Conservation (phyloP, 1,140 invertebrate species). For the Saccostrea cuccullata region DNA sequence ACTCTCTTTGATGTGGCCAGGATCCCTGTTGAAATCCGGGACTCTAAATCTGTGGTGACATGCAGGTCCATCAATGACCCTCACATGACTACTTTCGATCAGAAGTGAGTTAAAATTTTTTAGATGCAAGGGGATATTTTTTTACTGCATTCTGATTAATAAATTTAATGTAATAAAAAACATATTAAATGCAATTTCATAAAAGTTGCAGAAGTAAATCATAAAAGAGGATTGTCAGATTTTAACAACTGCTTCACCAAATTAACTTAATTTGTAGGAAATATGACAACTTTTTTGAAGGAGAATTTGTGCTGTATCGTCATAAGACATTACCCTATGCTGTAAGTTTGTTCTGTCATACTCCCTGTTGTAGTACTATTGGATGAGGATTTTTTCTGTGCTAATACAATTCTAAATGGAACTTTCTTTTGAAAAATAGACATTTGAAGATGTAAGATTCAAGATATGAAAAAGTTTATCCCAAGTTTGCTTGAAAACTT, state of each 20-base stretch:
- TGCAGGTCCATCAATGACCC: constrained; percentile 72
- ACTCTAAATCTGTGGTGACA: constrained; percentile 60
- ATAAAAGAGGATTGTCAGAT: too few relatives aligned
- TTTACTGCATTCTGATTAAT: too few relatives aligned
- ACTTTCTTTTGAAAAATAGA: too few relatives aligned
- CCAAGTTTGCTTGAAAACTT: too few relatives aligned
- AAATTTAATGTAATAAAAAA: too few relatives aligned
- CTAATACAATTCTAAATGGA: too few relatives aligned
- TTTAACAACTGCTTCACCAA: too few relatives aligned
- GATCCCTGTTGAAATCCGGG: constrained; percentile 53
- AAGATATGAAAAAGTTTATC: too few relatives aligned
- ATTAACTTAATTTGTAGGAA: constrained; percentile 55
- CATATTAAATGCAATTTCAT: too few relatives aligned
- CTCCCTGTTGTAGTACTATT: background rate
- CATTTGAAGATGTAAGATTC: too few relatives aligned
- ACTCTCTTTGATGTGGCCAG: constrained; percentile 31
- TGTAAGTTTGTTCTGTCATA: constrained; percentile 48
- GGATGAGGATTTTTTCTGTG: background rate
- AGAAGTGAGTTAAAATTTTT: constrained; percentile 51
- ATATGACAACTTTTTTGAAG: constrained; percentile 71
- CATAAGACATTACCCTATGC: constrained; percentile 67
- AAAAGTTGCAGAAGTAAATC: too few relatives aligned
- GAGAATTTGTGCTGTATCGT: constrained; percentile 71
- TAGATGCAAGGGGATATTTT: too few relatives aligned
- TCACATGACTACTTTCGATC: constrained; percentile 72